Base-by-base conservation (phyloP, 2,113 vertebrate genomes). In the Aldabrachelys gigantea region DNA sequence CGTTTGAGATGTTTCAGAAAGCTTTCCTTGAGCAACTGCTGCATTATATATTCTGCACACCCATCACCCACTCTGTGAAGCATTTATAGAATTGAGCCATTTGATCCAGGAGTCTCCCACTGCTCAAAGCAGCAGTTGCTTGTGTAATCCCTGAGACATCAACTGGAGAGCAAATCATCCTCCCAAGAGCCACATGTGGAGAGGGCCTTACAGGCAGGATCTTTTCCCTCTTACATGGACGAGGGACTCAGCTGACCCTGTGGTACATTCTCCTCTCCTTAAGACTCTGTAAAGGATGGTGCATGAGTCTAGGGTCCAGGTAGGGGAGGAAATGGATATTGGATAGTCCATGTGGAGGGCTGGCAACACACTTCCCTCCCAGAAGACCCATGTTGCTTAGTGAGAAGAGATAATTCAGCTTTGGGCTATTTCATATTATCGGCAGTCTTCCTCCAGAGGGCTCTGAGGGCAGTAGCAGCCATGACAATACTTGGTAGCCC, bases 401-500 rank as follows among this genome's bases (percentile, higher is more conserved):
- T 62, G 59, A 62, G 59, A 85, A 54, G 90, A 72, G 5, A 82
- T 85, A n/a, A 65, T 31, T 27, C 93, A 87, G 41, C 86, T 49
- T 85, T 41, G 84, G 82, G 62, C 21, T 89, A 8, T 84, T 92
- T 85, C 47, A 85, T 29, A 50, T 87, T 85, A 19, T 92, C 80
- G 85, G 16, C n/a, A 83, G 59, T 12, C 83, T 95, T 94, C 91
- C 91, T 89, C 16, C 75, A 89, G 59, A 84, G 59, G 35, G 13
- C 93, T 93, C 27, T 57, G 94, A 85, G 91, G 89, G 90, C 96
- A 93, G 75, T 35, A 88, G 35, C 65, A 72, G 65, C 65, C n/a
- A 19, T 2, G 65, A 9, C 4, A 72, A 38, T 72, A 72, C 17
- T 72, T 72, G 35, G 16, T 72, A 38, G 19, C 17, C 35, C 65